Evolutionary conservation across 2,113 vertebrate species (phyloP), one percentile per base, ranked within the genome.

Genomic region (Uria aalge): DNA sequence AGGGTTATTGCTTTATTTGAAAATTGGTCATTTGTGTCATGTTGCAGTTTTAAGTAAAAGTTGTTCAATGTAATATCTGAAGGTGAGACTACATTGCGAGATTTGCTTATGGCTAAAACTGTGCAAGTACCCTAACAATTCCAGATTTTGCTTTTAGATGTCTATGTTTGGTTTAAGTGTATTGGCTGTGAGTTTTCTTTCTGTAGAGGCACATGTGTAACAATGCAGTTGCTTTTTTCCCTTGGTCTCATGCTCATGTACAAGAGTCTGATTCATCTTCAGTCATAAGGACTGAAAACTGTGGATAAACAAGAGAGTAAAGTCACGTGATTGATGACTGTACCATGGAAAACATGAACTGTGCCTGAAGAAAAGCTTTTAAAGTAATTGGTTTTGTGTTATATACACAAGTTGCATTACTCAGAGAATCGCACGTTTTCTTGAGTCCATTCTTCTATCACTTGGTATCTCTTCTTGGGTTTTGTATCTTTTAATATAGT

Each of bases 281-380:
- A 34, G 87, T n/a, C 26, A 8, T 29, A 34, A 3, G 59, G 52
- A 22, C 41, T 60, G 73, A 68, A 43, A 63, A 40, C 48, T 75
- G 41, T 55, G 77, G 45, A 66, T 83, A 95, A 64, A 72, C 15
- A 50, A 7, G n/a, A 60, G 56, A 68, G n/a, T 38, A 34, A 71
- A 63, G 62, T 76, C 1, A 23, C 19, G 36, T 8, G 20, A 71
- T 53, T 69, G 85, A 85, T 95, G 76, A 85, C 40, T 57, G 16
- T 8, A 32, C 30, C 50, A 71, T 21, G 72, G 52, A 45, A 81
- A 89, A 38, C 68, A 29, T 52, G 56, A 57, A 16, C 80, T 48
- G 48, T 72, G 43, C 84, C 73, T 45, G 43, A 76, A 91, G n/a
- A 89, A 94, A 91, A 85, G 57, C 73, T 95, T 95, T 95, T 78